Conservation (phyloP, 2,888 invertebrate species). For the Lamproptera curius region DNA sequence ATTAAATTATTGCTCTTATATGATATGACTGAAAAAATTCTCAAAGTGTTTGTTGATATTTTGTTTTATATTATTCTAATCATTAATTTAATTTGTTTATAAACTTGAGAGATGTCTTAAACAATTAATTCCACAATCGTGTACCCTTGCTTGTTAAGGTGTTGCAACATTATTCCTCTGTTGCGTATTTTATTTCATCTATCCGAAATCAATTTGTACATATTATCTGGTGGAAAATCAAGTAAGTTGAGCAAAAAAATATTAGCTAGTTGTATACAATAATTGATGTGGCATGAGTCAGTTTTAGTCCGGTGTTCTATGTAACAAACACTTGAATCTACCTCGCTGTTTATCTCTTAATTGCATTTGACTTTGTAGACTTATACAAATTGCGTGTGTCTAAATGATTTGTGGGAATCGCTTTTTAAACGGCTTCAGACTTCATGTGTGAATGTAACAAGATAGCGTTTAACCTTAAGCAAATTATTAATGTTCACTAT, state of each 20-base stretch:
- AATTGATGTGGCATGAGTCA: slow-evolving; percentile 20
- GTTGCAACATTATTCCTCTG: slow-evolving; percentile 1
- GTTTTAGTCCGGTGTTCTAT: slow-evolving; percentile 15
- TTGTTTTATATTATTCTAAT: not conserved
- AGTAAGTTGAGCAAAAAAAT: slow-evolving; percentile 6
- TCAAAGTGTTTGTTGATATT: slow-evolving; percentile 12
- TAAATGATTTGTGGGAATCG: slow-evolving; percentile 7
- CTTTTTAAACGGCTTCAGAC: slow-evolving; percentile 5
- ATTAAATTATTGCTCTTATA: slow-evolving; percentile 20
- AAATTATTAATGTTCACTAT: slow-evolving; percentile 4
- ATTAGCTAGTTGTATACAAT: slow-evolving; percentile 17
- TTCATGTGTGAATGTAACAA: slow-evolving; percentile 5
- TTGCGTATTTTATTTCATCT: slow-evolving; percentile 8
- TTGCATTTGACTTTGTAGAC: slow-evolving; percentile 17
- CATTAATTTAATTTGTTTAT: slow-evolving; percentile 2
- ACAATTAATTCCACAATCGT: no score
- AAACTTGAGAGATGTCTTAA: not conserved
- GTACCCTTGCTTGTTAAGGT: no score
- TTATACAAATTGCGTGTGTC: not conserved
- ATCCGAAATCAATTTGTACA: slow-evolving; percentile 13
- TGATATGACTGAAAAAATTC: slow-evolving; percentile 15
- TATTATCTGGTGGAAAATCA: slow-evolving; percentile 1
- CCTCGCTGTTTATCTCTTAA: slow-evolving; percentile 46
- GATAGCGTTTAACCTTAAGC: not conserved
- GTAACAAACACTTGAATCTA: slow-evolving; percentile 55